Evolutionary conservation across 2,888 invertebrate species (phyloP).

Genomic region (Odontothrips loti): DNA sequence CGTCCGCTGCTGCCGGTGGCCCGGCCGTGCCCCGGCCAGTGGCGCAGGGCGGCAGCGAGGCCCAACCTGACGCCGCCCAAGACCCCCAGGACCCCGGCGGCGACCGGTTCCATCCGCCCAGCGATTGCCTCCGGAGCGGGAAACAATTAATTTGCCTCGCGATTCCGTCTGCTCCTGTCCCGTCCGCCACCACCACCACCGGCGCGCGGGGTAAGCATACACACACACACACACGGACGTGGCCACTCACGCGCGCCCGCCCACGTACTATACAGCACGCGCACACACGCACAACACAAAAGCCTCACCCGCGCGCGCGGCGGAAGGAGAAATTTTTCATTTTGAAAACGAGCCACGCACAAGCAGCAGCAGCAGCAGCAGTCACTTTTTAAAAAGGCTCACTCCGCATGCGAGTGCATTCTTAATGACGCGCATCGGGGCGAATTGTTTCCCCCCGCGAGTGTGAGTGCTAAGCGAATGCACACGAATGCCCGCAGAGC

Average conservation of each 20-base stretch:
- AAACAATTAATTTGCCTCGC: constrained; percentile 18
- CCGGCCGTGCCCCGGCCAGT: too few species aligned
- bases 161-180: neutral
- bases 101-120: neutral
- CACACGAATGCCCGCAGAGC: neutral
- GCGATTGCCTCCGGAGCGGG: neutral
- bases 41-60: too few species aligned
- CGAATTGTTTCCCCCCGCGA: constrained; percentile 1
- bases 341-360: neutral
- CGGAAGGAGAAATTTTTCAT: neutral
- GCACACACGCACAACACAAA: neutral
- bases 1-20: neutral
- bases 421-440: constrained; percentile 14
- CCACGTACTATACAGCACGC: neutral
- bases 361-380: too few species aligned
- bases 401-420: neutral
- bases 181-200: too few species aligned
- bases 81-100: too few species aligned
- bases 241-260: neutral
- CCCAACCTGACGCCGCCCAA: too few species aligned
- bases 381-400: neutral
- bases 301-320: neutral
- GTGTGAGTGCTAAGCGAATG: neutral
- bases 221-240: neutral
- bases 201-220: neutral